Conservation (phyloP, 2,888 invertebrate genomes). For the Eurytoma californica region DNA sequence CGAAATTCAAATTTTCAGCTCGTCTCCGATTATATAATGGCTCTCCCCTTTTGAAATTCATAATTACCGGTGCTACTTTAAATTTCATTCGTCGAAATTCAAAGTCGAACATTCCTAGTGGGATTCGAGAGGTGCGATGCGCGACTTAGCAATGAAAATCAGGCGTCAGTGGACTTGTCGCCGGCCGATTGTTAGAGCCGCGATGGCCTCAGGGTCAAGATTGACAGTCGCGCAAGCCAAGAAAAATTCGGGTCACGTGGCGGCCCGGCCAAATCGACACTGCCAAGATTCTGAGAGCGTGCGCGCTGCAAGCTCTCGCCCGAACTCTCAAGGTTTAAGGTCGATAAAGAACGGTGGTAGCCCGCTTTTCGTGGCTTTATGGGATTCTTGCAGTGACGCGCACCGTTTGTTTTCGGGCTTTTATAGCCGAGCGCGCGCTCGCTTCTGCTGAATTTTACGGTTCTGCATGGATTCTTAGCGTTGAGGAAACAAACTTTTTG, state of each 20-base stretch:
- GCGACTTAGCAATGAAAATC: not conserved
- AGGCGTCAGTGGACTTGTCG: slow-evolving; percentile 2
- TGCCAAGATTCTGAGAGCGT: slow-evolving; percentile 61
- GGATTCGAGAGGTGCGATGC: no score
- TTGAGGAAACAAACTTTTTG: no score
- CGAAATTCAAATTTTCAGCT: not conserved
- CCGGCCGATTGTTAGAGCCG: slow-evolving; percentile 7
- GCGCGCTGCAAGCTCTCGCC: slow-evolving; percentile 14
- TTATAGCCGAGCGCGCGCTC: no score
- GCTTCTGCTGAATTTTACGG: no score
- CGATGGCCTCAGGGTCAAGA: slow-evolving; percentile 61
- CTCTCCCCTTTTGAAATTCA: no score
- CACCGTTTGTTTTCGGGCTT: not conserved
- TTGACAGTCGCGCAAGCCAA: slow-evolving; percentile 58
- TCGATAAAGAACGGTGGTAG: slow-evolving; percentile 55
- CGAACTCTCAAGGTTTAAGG: slow-evolving; percentile 59
- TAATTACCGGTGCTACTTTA: no score
- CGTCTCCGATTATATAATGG: no score
- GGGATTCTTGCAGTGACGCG: not conserved
- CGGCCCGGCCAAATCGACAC: slow-evolving; percentile 52
- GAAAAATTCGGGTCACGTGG: slow-evolving; percentile 60
- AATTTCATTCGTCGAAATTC: no score
- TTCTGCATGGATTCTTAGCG: no score
- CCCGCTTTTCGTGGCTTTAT: no score
- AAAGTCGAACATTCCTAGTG: no score